Conservation (phyloP, 1,140 invertebrate species). For the Aricia agestis region DNA sequence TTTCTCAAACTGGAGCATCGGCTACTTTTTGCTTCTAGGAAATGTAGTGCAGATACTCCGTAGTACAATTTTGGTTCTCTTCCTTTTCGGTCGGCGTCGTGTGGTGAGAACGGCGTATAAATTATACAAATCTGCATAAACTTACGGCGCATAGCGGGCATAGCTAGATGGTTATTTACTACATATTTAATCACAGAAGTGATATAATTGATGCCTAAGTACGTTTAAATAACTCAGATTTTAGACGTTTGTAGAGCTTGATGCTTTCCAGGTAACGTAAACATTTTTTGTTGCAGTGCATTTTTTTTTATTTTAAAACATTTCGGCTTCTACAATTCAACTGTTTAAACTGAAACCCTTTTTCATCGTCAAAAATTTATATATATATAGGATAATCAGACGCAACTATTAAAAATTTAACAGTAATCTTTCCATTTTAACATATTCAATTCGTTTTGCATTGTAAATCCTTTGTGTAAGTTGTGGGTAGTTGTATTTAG, state of each 20-base stretch:
- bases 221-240: neutral
- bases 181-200: neutral
- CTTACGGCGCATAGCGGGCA: slow-evolving; percentile 43
- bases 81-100: slow-evolving; percentile 24
- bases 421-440: neutral
- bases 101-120: slow-evolving; percentile 41
- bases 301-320: too few species aligned
- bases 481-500: slow-evolving; percentile 31
- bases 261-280: too few species aligned
- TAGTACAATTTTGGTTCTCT: slow-evolving; percentile 35
- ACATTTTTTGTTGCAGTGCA: too few species aligned
- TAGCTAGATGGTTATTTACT: slow-evolving; percentile 26
- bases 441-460: neutral
- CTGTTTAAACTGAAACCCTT: too few species aligned
- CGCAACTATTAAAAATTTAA: too few species aligned
- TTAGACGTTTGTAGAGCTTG: neutral
- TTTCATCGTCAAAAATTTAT: too few species aligned
- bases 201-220: neutral
- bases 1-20: neutral
- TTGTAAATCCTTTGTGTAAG: neutral
- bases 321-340: too few species aligned
- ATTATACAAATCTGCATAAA: slow-evolving; percentile 47
- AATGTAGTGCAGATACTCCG: slow-evolving; percentile 19
- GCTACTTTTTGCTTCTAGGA: slow-evolving; percentile 22
- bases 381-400: too few species aligned